Evolutionary conservation across 2,113 vertebrate species (phyloP), one percentile per base, ranked within the genome.

Genomic region (Vombatus ursinus): DNA sequence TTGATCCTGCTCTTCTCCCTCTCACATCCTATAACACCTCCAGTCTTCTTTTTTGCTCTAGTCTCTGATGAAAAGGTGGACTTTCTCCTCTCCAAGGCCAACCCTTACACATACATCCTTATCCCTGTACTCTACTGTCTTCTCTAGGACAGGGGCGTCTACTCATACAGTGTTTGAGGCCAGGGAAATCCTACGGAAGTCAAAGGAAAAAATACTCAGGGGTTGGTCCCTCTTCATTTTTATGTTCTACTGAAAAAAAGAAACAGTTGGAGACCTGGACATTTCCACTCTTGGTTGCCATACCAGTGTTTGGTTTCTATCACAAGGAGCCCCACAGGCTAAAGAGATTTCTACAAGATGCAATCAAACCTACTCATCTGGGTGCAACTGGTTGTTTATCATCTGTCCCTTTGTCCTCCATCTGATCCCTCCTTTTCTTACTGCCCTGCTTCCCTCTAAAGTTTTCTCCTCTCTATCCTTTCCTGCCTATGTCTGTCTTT

Each of bases 281-380:
- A 23, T 50, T 89, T 53, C n/a, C 0, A 12, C 48, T 91, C 91
- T 92, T 0, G 0, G 53, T 94, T 57, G 93, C 93, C 92, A 37
- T 37, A 77, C 91, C 89, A 94, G 94, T 90, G 52, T 89, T 89
- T 91, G 92, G 51, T 50, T 91, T 93, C 95, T 25, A 6, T 93
- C 50, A 12, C n/a, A 89, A 90, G 37, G 68, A 0, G 0, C 77
- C 24, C 26, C 5, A 0, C 0, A 0, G 91, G 77, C 89, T 57
- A 16, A 2, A 7, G 91, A 96, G 95, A 26, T 77, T 91, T 90
- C 92, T 54, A n/a, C 47, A 23, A 0, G 51, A 53, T 61, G 48
- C 50, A 50, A 0, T 61, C 50, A n/a, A 28, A 50, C 19, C 0
- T 95, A 52, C 49, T 92, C 92, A 89, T n/a, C 68, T 49, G 0